These are phyloP conservation scores for Melanargia galathea DNA, from an alignment of 2,888 invertebrate genomes.

Conservation along the genomic window DNA sequence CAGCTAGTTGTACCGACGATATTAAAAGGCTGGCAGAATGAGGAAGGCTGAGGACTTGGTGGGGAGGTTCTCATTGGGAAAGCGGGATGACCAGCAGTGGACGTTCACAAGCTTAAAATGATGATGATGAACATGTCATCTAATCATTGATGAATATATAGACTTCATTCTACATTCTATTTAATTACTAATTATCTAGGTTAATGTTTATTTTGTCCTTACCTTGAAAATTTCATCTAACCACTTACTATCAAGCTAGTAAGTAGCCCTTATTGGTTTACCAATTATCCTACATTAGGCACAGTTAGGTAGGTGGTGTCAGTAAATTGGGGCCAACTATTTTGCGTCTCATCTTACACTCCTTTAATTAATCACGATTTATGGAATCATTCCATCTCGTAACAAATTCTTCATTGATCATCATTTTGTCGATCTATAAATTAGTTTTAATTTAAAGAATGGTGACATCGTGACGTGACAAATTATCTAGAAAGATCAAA, in stretches of 20 bases:
- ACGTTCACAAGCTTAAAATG: too few relatives aligned
- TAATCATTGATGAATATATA: too few relatives aligned
- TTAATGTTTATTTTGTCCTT: background rate
- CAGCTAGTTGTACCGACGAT: too few relatives aligned
- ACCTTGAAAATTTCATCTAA: background rate
- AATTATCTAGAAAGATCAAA: background rate
- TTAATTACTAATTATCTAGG: too few relatives aligned
- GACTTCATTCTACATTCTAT: too few relatives aligned
- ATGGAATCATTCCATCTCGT: background rate
- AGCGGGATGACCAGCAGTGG: too few relatives aligned
- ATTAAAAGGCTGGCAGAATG: too few relatives aligned
- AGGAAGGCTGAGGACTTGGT: too few relatives aligned
- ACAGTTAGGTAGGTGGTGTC: too few relatives aligned
- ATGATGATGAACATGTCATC: too few relatives aligned
- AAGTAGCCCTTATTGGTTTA: conserved; percentile 5
- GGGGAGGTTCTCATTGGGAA: too few relatives aligned
- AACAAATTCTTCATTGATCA: conserved; percentile 3
- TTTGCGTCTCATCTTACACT: background rate
- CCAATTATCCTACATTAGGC: background rate
- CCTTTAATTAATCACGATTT: conserved; percentile 10
- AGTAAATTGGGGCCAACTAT: conserved; percentile 4
- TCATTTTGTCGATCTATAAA: conserved; percentile 2
- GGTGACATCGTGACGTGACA: background rate
- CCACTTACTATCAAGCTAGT: background rate
- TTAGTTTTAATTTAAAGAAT: background rate